A percentile compares a stretch with the other conserved stretches of the same genome.
phyloP scores from a whole-genome alignment of 1,140 invertebrate species.

The Philotrypesis tridentata region DNA sequence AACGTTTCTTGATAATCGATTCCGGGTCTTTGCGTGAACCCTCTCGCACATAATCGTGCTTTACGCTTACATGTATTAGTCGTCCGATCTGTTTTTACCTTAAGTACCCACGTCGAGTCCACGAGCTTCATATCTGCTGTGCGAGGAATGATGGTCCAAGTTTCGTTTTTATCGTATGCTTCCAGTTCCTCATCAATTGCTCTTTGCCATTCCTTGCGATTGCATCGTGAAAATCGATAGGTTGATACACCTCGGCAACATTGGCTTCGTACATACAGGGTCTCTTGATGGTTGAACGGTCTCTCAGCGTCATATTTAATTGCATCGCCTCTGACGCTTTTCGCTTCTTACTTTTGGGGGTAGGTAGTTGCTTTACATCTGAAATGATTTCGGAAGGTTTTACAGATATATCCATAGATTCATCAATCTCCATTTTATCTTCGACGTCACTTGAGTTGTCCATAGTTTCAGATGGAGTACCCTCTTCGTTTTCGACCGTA shows the following conservation, averaged over 20 bases:
- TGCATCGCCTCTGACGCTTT: not conserved
- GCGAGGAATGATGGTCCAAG: constrained; percentile 58
- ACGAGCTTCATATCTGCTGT: constrained; percentile 52
- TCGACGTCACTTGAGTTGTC: not conserved
- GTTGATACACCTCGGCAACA: not conserved
- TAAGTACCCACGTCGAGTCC: constrained; percentile 61
- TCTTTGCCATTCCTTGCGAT: constrained; percentile 47
- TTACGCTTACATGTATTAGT: constrained; percentile 33
- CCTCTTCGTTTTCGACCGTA: not conserved
- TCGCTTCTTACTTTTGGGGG: not conserved
- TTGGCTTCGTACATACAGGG: not conserved
- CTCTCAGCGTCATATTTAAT: not conserved
- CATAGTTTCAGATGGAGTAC: not conserved
- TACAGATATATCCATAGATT: not conserved
- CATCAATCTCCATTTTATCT: not conserved
- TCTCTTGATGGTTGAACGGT: not conserved
- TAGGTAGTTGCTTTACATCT: not conserved
- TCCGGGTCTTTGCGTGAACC: constrained; percentile 56
- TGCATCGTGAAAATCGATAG: constrained; percentile 16
- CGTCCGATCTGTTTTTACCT: constrained; percentile 56
- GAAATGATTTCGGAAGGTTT: not conserved
- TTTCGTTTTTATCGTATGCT: constrained; percentile 55
- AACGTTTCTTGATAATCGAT: constrained; percentile 60
- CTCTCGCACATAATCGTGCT: constrained; percentile 55
- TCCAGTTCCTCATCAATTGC: constrained; percentile 60